Conservation (phyloP, 2,797 vertebrate genomes). For the Cyclopterus lumpus region DNA sequence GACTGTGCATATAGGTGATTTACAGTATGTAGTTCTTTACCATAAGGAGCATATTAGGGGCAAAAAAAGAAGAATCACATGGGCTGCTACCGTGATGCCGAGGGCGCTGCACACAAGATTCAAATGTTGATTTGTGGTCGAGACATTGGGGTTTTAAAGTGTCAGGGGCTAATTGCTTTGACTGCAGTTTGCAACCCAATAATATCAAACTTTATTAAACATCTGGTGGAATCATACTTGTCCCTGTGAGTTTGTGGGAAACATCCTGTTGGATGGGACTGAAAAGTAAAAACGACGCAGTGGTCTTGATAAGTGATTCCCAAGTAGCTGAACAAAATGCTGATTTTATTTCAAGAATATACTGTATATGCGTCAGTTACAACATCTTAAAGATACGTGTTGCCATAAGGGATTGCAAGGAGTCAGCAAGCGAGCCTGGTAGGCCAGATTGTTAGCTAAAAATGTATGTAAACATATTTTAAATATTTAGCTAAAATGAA, state of each 20-base stretch:
- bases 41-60: slow-evolving; percentile 46
- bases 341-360: neutral
- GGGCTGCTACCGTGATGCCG: slow-evolving; percentile 34
- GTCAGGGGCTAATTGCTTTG: slow-evolving; percentile 54
- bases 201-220: slow-evolving; percentile 58
- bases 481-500: neutral
- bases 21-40: slow-evolving; percentile 42
- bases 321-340: neutral
- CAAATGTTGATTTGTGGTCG: slow-evolving; percentile 42
- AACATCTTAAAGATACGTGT: neutral
- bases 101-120: slow-evolving; percentile 19
- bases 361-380: neutral
- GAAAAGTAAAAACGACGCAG: slow-evolving; percentile 20
- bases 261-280: slow-evolving; percentile 4
- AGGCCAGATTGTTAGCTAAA: neutral
- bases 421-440: neutral
- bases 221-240: slow-evolving; percentile 48
- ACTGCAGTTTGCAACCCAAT: slow-evolving; percentile 37
- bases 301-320: slow-evolving; percentile 19
- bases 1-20: slow-evolving; percentile 42
- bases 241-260: slow-evolving; percentile 39
- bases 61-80: slow-evolving; percentile 14
- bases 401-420: neutral
- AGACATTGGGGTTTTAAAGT: slow-evolving; percentile 26
- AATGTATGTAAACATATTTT: neutral